Evolutionary conservation across 2,113 vertebrate species (phyloP), one percentile per base, ranked within the genome.

Genomic region (Lathamus discolor): DNA sequence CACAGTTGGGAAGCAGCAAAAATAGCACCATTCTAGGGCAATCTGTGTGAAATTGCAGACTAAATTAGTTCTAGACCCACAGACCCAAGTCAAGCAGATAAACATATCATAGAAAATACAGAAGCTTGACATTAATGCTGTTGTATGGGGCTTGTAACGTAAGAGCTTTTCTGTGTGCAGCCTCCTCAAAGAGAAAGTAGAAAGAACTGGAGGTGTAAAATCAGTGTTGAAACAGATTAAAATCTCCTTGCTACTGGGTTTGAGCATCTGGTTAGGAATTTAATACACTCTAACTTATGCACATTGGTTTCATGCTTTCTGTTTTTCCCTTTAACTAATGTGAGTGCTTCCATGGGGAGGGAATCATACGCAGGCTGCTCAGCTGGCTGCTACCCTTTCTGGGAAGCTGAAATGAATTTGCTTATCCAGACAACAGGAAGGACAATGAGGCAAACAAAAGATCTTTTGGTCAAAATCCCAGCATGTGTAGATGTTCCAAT

Each of bases 181-280:
- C 37, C 69, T 75, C 61, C 23, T 48, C 43, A 75, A 48, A 73
- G 11, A n/a, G 79, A 83, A 76, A 43, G 28, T 22, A 22, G 41
- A 69, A 88, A 88, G 39, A 88, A 48, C 27, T 29, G n/a, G n/a
- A 88, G 46, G 31, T 70, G 46, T 81, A 86, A 94, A 96, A 94
- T 86, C 49, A 90, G 1, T 37, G 51, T 61, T 81, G 74, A n/a
- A 86, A 29, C 57, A 91, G 93, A 89, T 57, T 22, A 84, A 93
- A 93, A 63, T 33, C 22, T 73, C 43, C 67, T 88, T 88, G 35
- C 54, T 74, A 44, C 33, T 80, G 70, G 79, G 83, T 83, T 69
- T 81, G 43, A 88, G 28, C 41, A 54, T 39, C 52, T 88, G 37
- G 17, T 41, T 62, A 66, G 54, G 41, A 83, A 69, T 80, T 64